These are phyloP conservation scores for Babylonia areolata DNA, from an alignment of 1,140 invertebrate genomes.

Conservation along the genomic window DNA sequence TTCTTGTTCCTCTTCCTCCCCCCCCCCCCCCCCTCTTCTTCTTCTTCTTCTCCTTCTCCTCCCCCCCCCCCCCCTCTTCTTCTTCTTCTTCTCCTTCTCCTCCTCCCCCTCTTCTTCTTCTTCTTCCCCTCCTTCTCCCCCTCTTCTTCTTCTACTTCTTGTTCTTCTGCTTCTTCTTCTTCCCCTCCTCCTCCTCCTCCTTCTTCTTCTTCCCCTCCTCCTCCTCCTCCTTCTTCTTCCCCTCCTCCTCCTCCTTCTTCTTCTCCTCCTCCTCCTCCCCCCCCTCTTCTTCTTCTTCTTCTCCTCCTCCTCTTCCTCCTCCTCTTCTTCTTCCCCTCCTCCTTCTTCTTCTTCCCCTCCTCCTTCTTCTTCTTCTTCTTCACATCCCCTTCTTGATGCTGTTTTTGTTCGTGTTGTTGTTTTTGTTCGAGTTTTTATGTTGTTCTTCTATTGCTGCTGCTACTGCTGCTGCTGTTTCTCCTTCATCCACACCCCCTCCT, in stretches of 20 bases:
- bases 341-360: too few relatives aligned
- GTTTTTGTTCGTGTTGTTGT: too few relatives aligned
- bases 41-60: neutral
- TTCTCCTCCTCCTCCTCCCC: too few relatives aligned
- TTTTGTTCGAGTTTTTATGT: too few relatives aligned
- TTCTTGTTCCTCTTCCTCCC: slow-evolving; percentile 10
- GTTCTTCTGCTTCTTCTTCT: neutral
- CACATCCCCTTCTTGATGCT: too few relatives aligned
- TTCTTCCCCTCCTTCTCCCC: neutral
- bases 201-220: neutral
- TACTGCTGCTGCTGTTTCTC: neutral
- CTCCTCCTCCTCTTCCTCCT: too few relatives aligned
- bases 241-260: too few relatives aligned
- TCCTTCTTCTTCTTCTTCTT: too few relatives aligned
- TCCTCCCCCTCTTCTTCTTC: neutral
- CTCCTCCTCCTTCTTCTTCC: neutral
- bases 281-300: too few relatives aligned
- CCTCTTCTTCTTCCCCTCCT: too few relatives aligned
- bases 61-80: neutral
- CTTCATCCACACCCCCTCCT: neutral
- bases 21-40: neutral
- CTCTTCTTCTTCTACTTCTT: neutral
- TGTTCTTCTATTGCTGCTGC: neutral
- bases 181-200: neutral
- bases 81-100: neutral